phyloP scores from a whole-genome alignment of 2,888 invertebrate genomes.

The Idaea biselata region DNA sequence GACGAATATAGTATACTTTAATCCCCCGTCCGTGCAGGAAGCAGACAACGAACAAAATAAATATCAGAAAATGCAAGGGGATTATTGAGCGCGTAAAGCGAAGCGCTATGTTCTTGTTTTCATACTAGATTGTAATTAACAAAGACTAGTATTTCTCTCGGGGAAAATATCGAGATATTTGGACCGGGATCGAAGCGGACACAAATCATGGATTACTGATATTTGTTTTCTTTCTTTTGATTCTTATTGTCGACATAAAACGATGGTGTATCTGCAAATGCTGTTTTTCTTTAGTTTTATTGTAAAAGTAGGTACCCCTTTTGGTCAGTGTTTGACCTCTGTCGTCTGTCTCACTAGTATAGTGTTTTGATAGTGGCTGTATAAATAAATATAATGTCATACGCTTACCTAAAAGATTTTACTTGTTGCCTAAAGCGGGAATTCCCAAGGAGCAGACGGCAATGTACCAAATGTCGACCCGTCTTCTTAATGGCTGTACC shows the following conservation, averaged over 20 bases:
- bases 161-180: constrained; percentile 12
- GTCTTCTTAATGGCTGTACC: too few species aligned
- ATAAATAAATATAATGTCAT: too few species aligned
- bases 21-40: constrained; percentile 13
- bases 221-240: not conserved
- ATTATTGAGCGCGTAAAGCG: constrained; percentile 25
- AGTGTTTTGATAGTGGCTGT: too few species aligned
- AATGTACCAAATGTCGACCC: too few species aligned
- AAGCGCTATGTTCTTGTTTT: constrained; percentile 19
- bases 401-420: too few species aligned
- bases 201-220: not conserved
- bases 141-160: constrained; percentile 17
- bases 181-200: not conserved
- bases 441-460: too few species aligned
- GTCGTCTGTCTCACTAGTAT: too few species aligned
- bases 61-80: constrained; percentile 29
- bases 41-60: constrained; percentile 24
- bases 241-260: not conserved
- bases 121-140: constrained; percentile 24
- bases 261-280: too few species aligned
- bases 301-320: too few species aligned
- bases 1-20: constrained; percentile 17
- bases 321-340: too few species aligned
- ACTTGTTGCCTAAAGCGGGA: too few species aligned
- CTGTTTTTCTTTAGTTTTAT: too few species aligned